These are phyloP conservation scores for Onchidella celtica DNA, from an alignment of 2,888 invertebrate genomes.

Conservation along the genomic window DNA sequence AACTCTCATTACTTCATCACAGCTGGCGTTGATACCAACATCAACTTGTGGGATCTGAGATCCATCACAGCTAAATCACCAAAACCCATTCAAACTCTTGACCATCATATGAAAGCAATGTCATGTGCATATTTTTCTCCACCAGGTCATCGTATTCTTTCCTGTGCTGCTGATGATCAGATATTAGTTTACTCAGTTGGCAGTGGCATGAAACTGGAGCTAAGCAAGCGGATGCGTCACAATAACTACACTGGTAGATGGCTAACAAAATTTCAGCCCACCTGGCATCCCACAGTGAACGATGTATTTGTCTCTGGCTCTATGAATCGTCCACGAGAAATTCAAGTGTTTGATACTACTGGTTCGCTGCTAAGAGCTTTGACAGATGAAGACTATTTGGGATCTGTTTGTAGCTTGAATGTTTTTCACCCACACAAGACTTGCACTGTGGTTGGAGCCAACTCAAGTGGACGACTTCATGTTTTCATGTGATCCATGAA, in stretches of 20 bases:
- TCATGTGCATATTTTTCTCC: constrained; percentile 81
- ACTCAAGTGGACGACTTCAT: constrained; percentile 80
- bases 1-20: constrained; percentile 78
- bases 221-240: constrained; percentile 65
- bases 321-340: constrained; percentile 79
- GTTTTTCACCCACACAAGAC: constrained; percentile 78
- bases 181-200: constrained; percentile 54
- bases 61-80: constrained; percentile 65
- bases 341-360: constrained; percentile 77
- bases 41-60: constrained; percentile 79
- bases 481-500: constrained; percentile 79
- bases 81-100: constrained; percentile 61
- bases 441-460: constrained; percentile 79
- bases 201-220: not conserved
- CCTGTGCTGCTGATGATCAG: constrained; percentile 79
- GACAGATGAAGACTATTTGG: constrained; percentile 70
- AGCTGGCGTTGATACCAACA: constrained; percentile 72
- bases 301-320: constrained; percentile 81
- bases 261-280: constrained; percentile 80
- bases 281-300: constrained; percentile 81
- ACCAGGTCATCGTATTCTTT: constrained; percentile 79
- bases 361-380: constrained; percentile 74
- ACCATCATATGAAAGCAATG: constrained; percentile 63
- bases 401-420: constrained; percentile 78
- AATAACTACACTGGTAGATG: constrained; percentile 81